Percentiles rank a stretch among this genome's conserved stretches.
Conservation (phyloP, 2,888 invertebrate species). For the Phyllotreta cruciferae region DNA sequence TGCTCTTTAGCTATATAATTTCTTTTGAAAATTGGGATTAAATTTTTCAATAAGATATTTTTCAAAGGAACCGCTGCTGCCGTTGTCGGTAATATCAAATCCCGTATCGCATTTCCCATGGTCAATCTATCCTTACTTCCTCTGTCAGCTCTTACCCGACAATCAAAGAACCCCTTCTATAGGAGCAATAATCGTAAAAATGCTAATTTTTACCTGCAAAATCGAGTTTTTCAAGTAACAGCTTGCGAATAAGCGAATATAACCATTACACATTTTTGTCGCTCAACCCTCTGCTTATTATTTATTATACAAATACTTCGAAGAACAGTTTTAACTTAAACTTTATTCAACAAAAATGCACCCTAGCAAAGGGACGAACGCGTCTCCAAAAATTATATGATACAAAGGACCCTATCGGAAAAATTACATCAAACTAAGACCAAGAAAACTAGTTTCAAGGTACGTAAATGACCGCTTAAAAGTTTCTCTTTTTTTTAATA, state of each 20-base stretch:
- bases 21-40: background rate
- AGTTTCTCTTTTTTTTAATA: slow-evolving; percentile 35
- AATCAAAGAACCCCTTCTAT: slow-evolving; percentile 12
- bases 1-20: no score
- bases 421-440: slow-evolving; percentile 49
- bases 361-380: slow-evolving; percentile 26
- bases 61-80: background rate
- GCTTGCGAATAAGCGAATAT: slow-evolving; percentile 29
- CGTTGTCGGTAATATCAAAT: background rate
- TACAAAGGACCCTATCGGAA: slow-evolving; percentile 45
- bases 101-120: slow-evolving; percentile 1
- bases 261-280: slow-evolving; percentile 34
- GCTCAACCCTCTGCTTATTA: slow-evolving; percentile 24
- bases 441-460: slow-evolving; percentile 46
- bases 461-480: slow-evolving; percentile 46
- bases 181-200: slow-evolving; percentile 28
- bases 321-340: slow-evolving; percentile 38
- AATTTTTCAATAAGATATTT: background rate
- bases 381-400: slow-evolving; percentile 46
- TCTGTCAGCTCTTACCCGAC: background rate
- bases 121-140: slow-evolving; percentile 4
- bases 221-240: slow-evolving; percentile 33
- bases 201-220: slow-evolving; percentile 37
- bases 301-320: slow-evolving; percentile 20
- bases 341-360: slow-evolving; percentile 36